Conservation (phyloP, 2,113 vertebrate species). For the Oceanodroma tethys region DNA sequence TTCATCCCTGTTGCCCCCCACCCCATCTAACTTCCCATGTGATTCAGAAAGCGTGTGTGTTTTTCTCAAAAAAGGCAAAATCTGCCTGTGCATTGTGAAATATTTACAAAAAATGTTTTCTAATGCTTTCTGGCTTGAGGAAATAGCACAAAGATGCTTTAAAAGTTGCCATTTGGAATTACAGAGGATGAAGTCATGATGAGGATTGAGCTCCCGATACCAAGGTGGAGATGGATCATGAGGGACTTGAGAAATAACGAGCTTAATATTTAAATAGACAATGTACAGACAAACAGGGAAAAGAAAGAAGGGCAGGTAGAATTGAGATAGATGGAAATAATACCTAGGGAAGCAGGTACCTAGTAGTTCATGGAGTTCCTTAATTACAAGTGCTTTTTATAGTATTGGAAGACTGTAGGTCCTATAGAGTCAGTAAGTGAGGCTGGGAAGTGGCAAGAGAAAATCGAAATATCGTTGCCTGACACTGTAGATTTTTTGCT, state of each 20-base stretch:
- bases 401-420: not conserved
- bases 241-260: not conserved
- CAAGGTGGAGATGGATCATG: not conserved
- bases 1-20: not conserved
- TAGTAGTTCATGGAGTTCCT: not conserved
- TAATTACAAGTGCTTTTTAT: not conserved
- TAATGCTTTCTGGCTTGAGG: not conserved
- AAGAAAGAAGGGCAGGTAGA: not conserved
- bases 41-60: not conserved
- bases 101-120: not conserved
- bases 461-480: not conserved
- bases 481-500: not conserved
- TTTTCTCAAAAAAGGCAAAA: not conserved
- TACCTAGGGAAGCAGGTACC: not conserved
- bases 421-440: not conserved
- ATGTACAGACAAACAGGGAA: not conserved
- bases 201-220: not conserved
- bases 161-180: not conserved
- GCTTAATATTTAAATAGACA: not conserved
- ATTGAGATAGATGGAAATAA: not conserved
- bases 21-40: not conserved
- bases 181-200: not conserved
- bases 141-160: not conserved
- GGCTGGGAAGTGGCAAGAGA: not conserved
- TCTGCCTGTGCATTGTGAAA: not conserved